Evolutionary conservation across 2,797 vertebrate species (phyloP).

Genomic region (Thaleichthys pacificus): DNA sequence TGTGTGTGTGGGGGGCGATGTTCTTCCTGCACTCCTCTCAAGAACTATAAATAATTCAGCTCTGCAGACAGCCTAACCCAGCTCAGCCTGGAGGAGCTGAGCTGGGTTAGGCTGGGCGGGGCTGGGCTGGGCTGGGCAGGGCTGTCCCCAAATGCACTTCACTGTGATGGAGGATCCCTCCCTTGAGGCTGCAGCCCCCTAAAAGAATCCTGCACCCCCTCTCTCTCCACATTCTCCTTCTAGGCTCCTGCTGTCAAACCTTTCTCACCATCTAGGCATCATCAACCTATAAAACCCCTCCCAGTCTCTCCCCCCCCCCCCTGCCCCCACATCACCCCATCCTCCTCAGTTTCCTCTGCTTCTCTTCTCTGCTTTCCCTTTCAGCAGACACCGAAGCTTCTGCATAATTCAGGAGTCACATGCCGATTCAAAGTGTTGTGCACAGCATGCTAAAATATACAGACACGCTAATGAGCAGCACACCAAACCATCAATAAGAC

Average conservation of each 20-base stretch:
- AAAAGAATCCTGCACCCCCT: not conserved
- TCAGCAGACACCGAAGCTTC: conserved; percentile 46
- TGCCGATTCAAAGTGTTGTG: conserved; percentile 18
- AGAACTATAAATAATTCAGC: conserved; percentile 77
- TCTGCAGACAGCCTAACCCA: conserved; percentile 71
- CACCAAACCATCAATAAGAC: not conserved
- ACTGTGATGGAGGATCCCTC: conserved; percentile 34
- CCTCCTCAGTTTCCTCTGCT: conserved; percentile 24
- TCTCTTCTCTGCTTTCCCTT: conserved; percentile 30
- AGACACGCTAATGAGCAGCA: conserved; percentile 31
- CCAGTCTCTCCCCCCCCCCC: not conserved
- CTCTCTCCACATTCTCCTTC: not conserved
- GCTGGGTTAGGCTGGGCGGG: no score
- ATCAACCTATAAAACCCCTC: not conserved
- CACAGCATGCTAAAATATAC: conserved; percentile 40
- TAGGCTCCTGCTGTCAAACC: not conserved
- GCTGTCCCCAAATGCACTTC: conserved; percentile 51
- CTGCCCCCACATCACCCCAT: not conserved
- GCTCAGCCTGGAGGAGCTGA: conserved; percentile 26
- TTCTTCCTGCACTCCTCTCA: conserved; percentile 69
- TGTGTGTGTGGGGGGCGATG: conserved; percentile 49
- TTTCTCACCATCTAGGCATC: not conserved
- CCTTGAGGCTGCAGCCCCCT: conserved; percentile 9
- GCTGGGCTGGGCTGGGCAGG: conserved; percentile 32
- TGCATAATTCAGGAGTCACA: conserved; percentile 73